phyloP scores from a whole-genome alignment of 2,888 invertebrate species.

The Cheilosia grossa region DNA sequence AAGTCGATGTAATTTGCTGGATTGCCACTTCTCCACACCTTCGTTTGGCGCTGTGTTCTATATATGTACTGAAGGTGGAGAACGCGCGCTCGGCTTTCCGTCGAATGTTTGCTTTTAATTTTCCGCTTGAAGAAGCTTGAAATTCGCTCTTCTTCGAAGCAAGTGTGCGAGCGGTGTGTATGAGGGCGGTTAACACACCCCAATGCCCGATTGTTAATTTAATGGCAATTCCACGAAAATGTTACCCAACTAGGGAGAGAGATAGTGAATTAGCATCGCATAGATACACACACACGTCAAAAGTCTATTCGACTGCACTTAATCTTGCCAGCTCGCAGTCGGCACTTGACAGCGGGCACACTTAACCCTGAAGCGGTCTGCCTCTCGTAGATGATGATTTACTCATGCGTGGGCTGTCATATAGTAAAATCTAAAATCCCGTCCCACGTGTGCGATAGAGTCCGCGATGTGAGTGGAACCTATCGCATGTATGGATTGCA shows the following conservation, averaged over 20 bases:
- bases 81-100: slow-evolving; percentile 31
- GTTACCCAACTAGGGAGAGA: slow-evolving; percentile 25
- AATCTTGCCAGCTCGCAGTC: slow-evolving; percentile 48
- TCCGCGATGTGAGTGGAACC: neutral
- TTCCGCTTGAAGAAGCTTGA: slow-evolving; percentile 69
- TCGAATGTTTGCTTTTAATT: slow-evolving; percentile 74
- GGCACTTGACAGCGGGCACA: slow-evolving; percentile 72
- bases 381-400: slow-evolving; percentile 41
- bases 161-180: slow-evolving; percentile 13
- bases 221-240: slow-evolving; percentile 68
- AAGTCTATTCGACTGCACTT: slow-evolving; percentile 61
- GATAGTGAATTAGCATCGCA: slow-evolving; percentile 67
- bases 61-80: slow-evolving; percentile 34
- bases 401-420: slow-evolving; percentile 57
- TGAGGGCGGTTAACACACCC: slow-evolving; percentile 52
- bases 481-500: slow-evolving; percentile 14
- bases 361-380: slow-evolving; percentile 62
- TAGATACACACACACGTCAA: slow-evolving; percentile 34
- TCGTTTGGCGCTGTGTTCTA: slow-evolving; percentile 7
- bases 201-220: slow-evolving; percentile 64
- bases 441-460: slow-evolving; percentile 14
- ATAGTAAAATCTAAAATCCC: slow-evolving; percentile 18
- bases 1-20: slow-evolving; percentile 57
- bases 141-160: slow-evolving; percentile 26
- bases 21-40: slow-evolving; percentile 64